Evolutionary conservation across 2,888 invertebrate genomes (phyloP), one percentile per base, ranked within the genome.

Genomic region (Poecilus cupreus): DNA sequence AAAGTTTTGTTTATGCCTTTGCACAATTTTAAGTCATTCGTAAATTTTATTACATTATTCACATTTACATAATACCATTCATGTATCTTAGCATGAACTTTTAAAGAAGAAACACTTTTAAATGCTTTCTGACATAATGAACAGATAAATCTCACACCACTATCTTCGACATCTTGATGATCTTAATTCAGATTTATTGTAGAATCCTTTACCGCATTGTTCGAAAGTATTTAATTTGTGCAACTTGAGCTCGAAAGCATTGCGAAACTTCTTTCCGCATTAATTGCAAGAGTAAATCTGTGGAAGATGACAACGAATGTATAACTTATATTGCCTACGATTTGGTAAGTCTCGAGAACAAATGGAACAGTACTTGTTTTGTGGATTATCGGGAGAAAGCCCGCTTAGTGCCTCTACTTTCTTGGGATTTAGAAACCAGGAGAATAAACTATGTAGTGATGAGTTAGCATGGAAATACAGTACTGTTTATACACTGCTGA

Each of bases 121-220:
- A 83, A 86, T 16, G 82, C 82, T 79, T 85, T 84, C 8, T 84
- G 83, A 76, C 86, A 86, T 24, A 83, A 81, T 26, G 83, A 72
- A 46, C 86, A 86, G 13, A 79, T 79, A 16, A 84, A 83, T 43
- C 83, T 83, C n/a, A 82, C 82, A 1, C 83, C 83, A 1, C 82
- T 70, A 80, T 85, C 85, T 2, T 84, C 83, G 0, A 81, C 68
- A 4, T 18, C 82, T 83, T 20, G 79, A 72, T n/a, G n/a, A n/a
- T n/a, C n/a, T n/a, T n/a, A n/a, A 82, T 84, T 83, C 10, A 68
- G 81, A 79, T 83, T 68, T 83, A 79, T 43, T 82, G 82, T 78
- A 85, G 84, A n/a, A 82, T 68, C 74, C 82, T 78, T 60, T 64
- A 82, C 49, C 84, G 84, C 72, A 68, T 37, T 32, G 8, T 6